These are phyloP conservation scores for Pituophis catenifer DNA, from an alignment of 2,113 vertebrate genomes.

Conservation along the genomic window DNA sequence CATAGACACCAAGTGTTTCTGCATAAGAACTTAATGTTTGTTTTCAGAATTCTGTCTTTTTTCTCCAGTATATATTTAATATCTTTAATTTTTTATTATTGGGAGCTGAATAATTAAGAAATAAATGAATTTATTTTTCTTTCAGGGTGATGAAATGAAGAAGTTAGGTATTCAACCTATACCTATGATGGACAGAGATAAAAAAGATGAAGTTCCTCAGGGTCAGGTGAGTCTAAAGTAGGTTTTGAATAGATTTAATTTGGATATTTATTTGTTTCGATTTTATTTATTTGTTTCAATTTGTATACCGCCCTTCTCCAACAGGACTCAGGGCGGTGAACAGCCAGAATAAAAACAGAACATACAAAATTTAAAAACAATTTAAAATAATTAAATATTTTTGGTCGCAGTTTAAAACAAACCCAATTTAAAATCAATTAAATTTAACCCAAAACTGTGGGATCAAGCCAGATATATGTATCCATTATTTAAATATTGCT, in stretches of 20 bases:
- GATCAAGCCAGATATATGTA: neutral
- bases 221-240: slow-evolving; percentile 81
- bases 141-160: slow-evolving; percentile 97
- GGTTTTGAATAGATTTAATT: neutral
- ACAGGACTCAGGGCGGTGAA: no score
- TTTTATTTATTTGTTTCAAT: no score
- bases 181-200: slow-evolving; percentile 98
- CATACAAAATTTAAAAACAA: no score
- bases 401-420: no score
- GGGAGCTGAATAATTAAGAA: neutral
- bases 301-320: no score
- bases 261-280: neutral
- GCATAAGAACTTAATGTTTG: neutral
- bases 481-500: neutral
- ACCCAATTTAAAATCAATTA: no score
- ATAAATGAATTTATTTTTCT: neutral
- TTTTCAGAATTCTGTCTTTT: neutral
- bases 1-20: neutral
- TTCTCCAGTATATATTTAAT: neutral
- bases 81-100: slow-evolving; percentile 22
- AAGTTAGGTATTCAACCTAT: slow-evolving; percentile 96
- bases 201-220: slow-evolving; percentile 91
- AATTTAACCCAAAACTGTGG: no score
- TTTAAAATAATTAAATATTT: no score
- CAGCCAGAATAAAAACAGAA: no score